These are phyloP conservation scores for Celastrina argiolus DNA, from an alignment of 2,888 invertebrate species.

Conservation along the genomic window DNA sequence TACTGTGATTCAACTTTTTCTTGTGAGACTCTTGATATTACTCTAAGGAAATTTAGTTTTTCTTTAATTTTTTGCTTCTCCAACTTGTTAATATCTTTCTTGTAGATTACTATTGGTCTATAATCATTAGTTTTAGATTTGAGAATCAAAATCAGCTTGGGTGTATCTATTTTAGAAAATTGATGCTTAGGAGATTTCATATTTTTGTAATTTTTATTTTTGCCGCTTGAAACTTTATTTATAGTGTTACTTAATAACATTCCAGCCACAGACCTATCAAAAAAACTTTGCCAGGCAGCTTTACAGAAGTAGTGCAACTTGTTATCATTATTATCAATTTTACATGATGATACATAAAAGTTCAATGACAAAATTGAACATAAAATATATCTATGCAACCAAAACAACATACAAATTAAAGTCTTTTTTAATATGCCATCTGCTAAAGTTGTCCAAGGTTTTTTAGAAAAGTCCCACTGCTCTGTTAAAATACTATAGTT, in stretches of 20 bases:
- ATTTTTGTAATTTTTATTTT: background rate
- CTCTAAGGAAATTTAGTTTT: slow-evolving; percentile 51
- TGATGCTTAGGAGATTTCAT: slow-evolving; percentile 38
- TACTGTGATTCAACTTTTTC: slow-evolving; percentile 53
- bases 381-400: slow-evolving; percentile 56
- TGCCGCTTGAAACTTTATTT: slow-evolving; percentile 39
- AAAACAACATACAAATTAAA: slow-evolving; percentile 53
- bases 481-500: slow-evolving; percentile 41
- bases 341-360: slow-evolving; percentile 66
- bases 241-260: slow-evolving; percentile 53
- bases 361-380: slow-evolving; percentile 60
- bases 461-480: slow-evolving; percentile 52
- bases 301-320: slow-evolving; percentile 66
- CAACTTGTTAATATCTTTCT: slow-evolving; percentile 41
- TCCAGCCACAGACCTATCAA: slow-evolving; percentile 55
- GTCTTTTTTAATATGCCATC: slow-evolving; percentile 41
- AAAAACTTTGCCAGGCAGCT: slow-evolving; percentile 66
- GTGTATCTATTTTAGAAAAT: slow-evolving; percentile 48
- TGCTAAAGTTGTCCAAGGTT: slow-evolving; percentile 47
- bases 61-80: slow-evolving; percentile 60
- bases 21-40: slow-evolving; percentile 42
- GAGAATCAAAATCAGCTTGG: slow-evolving; percentile 59
- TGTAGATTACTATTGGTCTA: slow-evolving; percentile 65
- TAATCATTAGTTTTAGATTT: slow-evolving; percentile 57
- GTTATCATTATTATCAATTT: slow-evolving; percentile 61